Evolutionary conservation across 2,888 invertebrate species (phyloP).

Genomic region (Microplitis manilae): DNA sequence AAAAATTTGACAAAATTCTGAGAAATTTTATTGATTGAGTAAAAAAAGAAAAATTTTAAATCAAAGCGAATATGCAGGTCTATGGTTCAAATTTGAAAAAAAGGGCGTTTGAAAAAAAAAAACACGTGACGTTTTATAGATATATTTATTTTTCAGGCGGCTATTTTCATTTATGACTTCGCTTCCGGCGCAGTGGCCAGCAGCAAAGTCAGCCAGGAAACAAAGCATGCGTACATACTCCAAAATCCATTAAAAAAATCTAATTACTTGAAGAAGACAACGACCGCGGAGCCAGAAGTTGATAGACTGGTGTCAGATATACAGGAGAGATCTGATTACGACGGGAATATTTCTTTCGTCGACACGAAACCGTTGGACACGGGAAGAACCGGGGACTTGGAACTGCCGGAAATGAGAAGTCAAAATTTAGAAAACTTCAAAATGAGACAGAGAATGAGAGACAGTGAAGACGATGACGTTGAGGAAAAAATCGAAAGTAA

Average conservation of each 20-base stretch:
- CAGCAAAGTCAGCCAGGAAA: slow-evolving; percentile 65
- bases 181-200: slow-evolving; percentile 64
- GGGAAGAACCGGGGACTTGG: neutral
- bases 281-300: slow-evolving; percentile 36
- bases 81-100: slow-evolving; percentile 1
- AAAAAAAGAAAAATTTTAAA: too few species aligned
- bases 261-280: slow-evolving; percentile 49
- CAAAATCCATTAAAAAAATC: slow-evolving; percentile 63
- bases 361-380: slow-evolving; percentile 17
- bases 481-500: slow-evolving; percentile 52
- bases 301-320: slow-evolving; percentile 49
- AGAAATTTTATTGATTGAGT: too few species aligned
- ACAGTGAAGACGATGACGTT: slow-evolving; percentile 48
- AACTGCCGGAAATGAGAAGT: slow-evolving; percentile 53
- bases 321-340: slow-evolving; percentile 60
- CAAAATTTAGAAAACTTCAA: slow-evolving; percentile 64
- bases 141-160: slow-evolving; percentile 58
- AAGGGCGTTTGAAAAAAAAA: too few species aligned
- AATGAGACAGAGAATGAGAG: slow-evolving; percentile 56
- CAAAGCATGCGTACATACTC: slow-evolving; percentile 66
- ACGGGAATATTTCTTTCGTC: slow-evolving; percentile 38
- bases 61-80: too few species aligned
- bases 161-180: slow-evolving; percentile 68
- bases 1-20: too few species aligned
- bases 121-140: neutral